Base-by-base conservation (phyloP, 2,888 invertebrate species). In the Cosmorhoe ocellata region DNA sequence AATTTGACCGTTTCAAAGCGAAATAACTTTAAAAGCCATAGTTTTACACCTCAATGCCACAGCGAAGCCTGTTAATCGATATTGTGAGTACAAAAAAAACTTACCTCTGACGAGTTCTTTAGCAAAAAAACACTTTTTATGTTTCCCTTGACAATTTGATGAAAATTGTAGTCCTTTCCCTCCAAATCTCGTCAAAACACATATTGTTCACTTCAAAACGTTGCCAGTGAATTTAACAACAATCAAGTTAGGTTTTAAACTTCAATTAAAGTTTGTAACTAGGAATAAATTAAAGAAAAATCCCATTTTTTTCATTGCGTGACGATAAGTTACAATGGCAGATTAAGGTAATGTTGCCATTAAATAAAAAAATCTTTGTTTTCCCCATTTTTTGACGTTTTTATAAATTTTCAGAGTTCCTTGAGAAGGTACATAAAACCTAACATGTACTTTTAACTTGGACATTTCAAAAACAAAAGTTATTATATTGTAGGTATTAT, bases 81-180 rank as follows among this genome's bases (percentile, higher is more conserved):
- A 81, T 64, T 64, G 53, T 47, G 54, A 64, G 57, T 66, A 37
- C 69, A 79, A 82, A 81, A n/a, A 76, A 77, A 76, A 72, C 67
- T 51, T 71, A 79, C 76, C 78, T 76, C 73, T 55, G 62, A 61
- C 67, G 56, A 63, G 61, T 64, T 59, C 58, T 66, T 67, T 62
- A 55, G 61, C 64, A 79, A 79, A 81, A 79, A 79, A 79, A 69
- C 69, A 64, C 66, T 79, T 78, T 79, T 76, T 74, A 56, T 43
- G 36, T 46, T 48, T 50, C 57, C 34, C 3, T 18, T 4, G 18
- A 56, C 33, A 42, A 56, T 47, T 49, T 59, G 40, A 47, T 54
- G 40, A 47, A 56, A 56, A 59, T 56, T 51, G 48, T 46, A 43
- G 33, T 39, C 55, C 47, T 24, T 24, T 56, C 59, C 55, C 47